Evolutionary conservation across 2,888 invertebrate species (phyloP).

Genomic region (Chrysina gloriosa): DNA sequence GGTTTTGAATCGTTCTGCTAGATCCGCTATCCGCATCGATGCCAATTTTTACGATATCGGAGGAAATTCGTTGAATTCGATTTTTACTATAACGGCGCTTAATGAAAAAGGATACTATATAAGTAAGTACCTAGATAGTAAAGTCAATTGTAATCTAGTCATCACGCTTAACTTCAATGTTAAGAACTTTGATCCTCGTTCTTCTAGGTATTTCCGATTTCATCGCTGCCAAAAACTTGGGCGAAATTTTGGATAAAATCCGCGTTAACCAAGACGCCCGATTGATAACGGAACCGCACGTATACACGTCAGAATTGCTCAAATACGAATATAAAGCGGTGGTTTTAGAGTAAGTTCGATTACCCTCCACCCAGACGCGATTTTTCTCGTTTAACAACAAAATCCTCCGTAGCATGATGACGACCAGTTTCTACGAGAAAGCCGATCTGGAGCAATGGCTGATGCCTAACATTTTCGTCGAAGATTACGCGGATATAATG

Average conservation of each 20-base stretch:
- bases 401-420: conserved; percentile 75
- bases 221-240: conserved; percentile 76
- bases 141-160: too few relatives aligned
- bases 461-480: conserved; percentile 73
- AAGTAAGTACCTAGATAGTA: conserved; percentile 72
- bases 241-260: conserved; percentile 76
- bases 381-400: too few relatives aligned
- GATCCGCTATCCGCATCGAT: conserved; percentile 71
- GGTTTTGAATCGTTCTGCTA: conserved; percentile 75
- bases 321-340: conserved; percentile 73
- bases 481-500: conserved; percentile 78
- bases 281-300: conserved; percentile 52
- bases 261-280: conserved; percentile 55
- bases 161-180: too few relatives aligned
- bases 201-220: conserved; percentile 80
- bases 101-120: conserved; percentile 83
- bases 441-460: conserved; percentile 87
- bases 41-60: conserved; percentile 88
- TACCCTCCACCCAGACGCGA: too few relatives aligned
- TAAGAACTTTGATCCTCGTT: too few relatives aligned
- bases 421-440: conserved; percentile 86
- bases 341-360: conserved; percentile 79
- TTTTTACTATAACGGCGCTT: conserved; percentile 82
- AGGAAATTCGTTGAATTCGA: conserved; percentile 88
- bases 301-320: conserved; percentile 69